Percentiles rank a stretch among this genome's conserved stretches.
Conservation (phyloP, 2,113 vertebrate genomes). For the Anser brachyrhynchus region DNA sequence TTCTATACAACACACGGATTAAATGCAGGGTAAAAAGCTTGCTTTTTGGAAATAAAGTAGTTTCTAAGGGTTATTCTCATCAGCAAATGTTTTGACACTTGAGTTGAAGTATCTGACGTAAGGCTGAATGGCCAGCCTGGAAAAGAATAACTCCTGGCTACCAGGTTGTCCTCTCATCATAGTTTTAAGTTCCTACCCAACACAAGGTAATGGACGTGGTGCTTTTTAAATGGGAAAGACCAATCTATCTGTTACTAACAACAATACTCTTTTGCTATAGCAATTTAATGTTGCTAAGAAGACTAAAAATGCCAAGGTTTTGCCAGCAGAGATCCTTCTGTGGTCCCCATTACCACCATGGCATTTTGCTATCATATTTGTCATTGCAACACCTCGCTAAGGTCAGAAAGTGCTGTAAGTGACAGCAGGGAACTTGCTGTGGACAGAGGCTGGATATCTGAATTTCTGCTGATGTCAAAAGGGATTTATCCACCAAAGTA, state of each 20-base stretch:
- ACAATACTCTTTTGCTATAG: not conserved
- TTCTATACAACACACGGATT: not conserved
- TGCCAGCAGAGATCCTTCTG: not conserved
- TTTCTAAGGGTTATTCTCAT: not conserved
- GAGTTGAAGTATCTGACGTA: not conserved
- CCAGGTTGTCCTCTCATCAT: not conserved
- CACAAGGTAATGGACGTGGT: not conserved
- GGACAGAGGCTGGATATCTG: not conserved
- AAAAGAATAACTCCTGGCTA: not conserved
- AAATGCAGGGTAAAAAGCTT: not conserved
- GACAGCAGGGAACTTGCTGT: not conserved
- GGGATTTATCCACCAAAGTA: not conserved
- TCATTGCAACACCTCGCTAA: not conserved
- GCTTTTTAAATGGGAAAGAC: not conserved
- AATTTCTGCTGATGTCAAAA: constrained; percentile 1
- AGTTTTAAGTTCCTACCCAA: not conserved
- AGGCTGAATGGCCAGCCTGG: not conserved
- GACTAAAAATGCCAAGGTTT: not conserved
- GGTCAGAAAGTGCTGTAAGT: not conserved
- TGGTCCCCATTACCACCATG: not conserved
- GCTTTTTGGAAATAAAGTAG: not conserved
- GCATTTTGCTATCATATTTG: not conserved
- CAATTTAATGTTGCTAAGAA: not conserved
- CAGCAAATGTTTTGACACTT: not conserved
- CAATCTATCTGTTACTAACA: not conserved